Conservation (phyloP, 2,113 vertebrate species). For the Grantiella picta region DNA sequence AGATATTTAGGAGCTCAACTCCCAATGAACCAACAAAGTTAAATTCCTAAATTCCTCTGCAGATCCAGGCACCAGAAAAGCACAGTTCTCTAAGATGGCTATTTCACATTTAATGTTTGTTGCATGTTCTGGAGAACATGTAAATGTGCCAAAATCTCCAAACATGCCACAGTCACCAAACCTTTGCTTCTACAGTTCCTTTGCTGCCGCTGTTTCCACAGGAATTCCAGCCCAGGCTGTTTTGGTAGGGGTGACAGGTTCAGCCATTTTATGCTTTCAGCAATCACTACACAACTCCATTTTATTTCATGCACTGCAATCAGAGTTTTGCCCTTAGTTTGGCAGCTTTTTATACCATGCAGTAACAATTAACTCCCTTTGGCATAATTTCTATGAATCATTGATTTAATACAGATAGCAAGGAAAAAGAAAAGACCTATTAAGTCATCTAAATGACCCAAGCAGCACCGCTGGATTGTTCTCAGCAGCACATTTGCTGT, state of each 20-base stretch:
- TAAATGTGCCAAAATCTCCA: neutral
- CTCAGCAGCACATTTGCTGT: neutral
- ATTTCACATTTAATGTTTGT: neutral
- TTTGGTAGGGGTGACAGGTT: neutral
- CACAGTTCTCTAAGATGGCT: neutral
- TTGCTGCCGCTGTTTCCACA: fast-evolving
- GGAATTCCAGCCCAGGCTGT: neutral
- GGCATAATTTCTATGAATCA: conserved; percentile 22
- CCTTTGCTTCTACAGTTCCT: neutral
- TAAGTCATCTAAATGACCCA: conserved; percentile 28
- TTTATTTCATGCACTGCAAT: neutral
- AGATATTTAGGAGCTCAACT: neutral
- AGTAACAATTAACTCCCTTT: conserved; percentile 14
- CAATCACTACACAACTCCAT: neutral
- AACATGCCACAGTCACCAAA: neutral
- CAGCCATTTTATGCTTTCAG: neutral
- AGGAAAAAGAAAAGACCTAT: neutral
- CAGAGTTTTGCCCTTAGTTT: neutral
- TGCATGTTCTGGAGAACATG: neutral
- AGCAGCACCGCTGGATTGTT: neutral
- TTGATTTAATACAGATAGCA: conserved; percentile 32
- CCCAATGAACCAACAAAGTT: neutral
- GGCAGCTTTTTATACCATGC: neutral
- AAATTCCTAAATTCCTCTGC: neutral
- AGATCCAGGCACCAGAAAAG: neutral